Percentiles rank a stretch among this genome's conserved stretches.
Evolutionary conservation across 2,797 vertebrate genomes (phyloP).

Genomic region (Channa striata): DNA sequence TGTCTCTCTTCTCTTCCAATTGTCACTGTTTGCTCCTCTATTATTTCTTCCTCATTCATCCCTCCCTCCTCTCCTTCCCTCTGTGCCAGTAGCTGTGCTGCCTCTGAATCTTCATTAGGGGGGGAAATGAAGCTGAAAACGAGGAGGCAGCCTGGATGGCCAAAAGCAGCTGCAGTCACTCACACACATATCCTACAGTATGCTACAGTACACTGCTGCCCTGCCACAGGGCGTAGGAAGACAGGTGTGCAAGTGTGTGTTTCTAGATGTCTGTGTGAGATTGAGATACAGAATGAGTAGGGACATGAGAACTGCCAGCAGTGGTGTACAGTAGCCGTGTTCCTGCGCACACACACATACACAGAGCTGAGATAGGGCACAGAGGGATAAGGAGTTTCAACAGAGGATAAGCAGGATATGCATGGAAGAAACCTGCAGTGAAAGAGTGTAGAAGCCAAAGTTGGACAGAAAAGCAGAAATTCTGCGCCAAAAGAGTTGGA

Average conservation of each 20-base stretch:
- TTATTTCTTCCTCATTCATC: slow-evolving; percentile 20
- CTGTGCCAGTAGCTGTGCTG: slow-evolving; percentile 70
- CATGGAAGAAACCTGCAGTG: slow-evolving; percentile 34
- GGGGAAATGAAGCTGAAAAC: slow-evolving; percentile 88
- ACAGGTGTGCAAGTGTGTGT: slow-evolving; percentile 54
- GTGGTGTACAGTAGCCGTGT: slow-evolving; percentile 31
- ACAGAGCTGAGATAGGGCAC: slow-evolving; percentile 22
- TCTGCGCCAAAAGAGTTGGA: slow-evolving; percentile 44
- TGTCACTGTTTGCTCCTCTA: slow-evolving; percentile 39
- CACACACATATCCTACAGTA: slow-evolving; percentile 60
- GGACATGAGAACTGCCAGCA: slow-evolving; percentile 35
- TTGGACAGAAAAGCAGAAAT: slow-evolving; percentile 36
- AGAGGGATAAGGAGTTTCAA: slow-evolving; percentile 36
- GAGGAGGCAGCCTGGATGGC: slow-evolving; percentile 82
- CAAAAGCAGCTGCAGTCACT: slow-evolving; percentile 85
- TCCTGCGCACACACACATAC: slow-evolving; percentile 10
- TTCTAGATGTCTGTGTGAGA: slow-evolving; percentile 42
- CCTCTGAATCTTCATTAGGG: slow-evolving; percentile 88
- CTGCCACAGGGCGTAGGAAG: slow-evolving; percentile 59
- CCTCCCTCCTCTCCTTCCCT: slow-evolving; percentile 31
- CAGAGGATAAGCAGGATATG: slow-evolving; percentile 39
- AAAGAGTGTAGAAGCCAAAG: slow-evolving; percentile 42
- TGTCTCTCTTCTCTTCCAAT: slow-evolving; percentile 39
- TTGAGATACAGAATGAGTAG: slow-evolving; percentile 7
- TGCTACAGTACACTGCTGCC: slow-evolving; percentile 54